phyloP scores from a whole-genome alignment of 2,888 invertebrate species.

The Eilema sororculum region DNA sequence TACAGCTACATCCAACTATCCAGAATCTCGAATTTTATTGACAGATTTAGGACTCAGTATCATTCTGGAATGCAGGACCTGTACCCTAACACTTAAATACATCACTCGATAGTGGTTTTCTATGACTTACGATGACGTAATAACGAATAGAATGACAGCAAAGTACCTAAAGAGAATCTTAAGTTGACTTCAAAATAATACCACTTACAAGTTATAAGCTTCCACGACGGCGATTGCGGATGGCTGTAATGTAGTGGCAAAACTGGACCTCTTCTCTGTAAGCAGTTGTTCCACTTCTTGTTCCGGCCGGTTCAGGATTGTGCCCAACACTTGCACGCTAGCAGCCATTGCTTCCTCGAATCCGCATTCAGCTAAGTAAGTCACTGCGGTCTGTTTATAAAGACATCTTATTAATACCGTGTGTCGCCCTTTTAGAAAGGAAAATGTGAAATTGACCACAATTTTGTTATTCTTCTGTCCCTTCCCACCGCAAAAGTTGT shows the following conservation, averaged over 20 bases:
- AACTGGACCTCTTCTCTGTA: slow-evolving; percentile 52
- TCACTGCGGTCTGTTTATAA: slow-evolving; percentile 66
- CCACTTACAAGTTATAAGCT: slow-evolving; percentile 76
- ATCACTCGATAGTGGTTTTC: too few relatives aligned
- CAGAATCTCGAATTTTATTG: too few relatives aligned
- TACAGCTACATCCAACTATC: too few relatives aligned
- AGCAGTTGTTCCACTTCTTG: slow-evolving; percentile 69
- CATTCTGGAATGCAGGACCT: too few relatives aligned
- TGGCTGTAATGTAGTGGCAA: slow-evolving; percentile 65
- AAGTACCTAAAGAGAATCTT: not conserved
- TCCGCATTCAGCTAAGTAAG: slow-evolving; percentile 79
- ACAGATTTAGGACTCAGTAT: too few relatives aligned
- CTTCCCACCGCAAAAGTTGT: too few relatives aligned
- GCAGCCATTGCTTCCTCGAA: slow-evolving; percentile 75
- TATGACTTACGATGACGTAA: too few relatives aligned
- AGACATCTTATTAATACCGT: not conserved
- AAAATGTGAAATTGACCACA: not conserved
- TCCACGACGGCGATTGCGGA: slow-evolving; percentile 69
- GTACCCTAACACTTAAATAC: too few relatives aligned
- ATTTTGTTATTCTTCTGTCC: too few relatives aligned
- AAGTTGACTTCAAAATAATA: not conserved
- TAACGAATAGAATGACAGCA: too few relatives aligned
- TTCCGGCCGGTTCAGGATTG: slow-evolving; percentile 73
- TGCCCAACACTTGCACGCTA: slow-evolving; percentile 65
- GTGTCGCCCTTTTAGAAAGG: too few relatives aligned